Percentiles rank a stretch among this genome's conserved stretches.
These are phyloP conservation scores for Euthynnus affinis DNA, from an alignment of 2,797 vertebrate species.

Conservation along the genomic window DNA sequence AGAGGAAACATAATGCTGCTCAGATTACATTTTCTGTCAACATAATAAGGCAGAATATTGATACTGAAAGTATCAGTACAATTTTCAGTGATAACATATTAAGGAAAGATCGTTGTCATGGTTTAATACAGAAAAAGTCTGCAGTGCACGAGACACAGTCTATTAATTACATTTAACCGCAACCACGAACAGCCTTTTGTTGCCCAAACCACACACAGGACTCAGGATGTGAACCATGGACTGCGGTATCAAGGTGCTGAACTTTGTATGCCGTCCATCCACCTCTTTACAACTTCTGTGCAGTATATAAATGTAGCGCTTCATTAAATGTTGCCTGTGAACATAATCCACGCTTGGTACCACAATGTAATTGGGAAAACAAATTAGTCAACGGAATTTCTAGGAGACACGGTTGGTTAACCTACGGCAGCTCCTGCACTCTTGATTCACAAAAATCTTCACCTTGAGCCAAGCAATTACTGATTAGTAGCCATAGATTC, in stretches of 20 bases:
- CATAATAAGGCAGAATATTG: too few species aligned
- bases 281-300: too few species aligned
- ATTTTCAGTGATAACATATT: too few species aligned
- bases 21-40: too few species aligned
- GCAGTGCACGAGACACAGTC: background rate
- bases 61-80: too few species aligned
- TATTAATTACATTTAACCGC: background rate
- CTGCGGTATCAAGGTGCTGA: background rate
- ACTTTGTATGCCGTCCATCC: background rate
- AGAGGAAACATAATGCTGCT: too few species aligned
- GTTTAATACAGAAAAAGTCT: background rate
- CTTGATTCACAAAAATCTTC: conserved; percentile 48
- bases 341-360: background rate
- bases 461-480: conserved; percentile 63
- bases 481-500: conserved; percentile 74
- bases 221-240: background rate
- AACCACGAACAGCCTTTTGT: background rate
- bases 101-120: background rate
- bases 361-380: background rate
- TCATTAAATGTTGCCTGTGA: background rate
- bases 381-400: background rate
- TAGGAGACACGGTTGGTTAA: background rate
- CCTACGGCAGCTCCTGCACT: background rate
- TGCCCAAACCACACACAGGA: background rate
- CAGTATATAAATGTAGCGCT: background rate